A percentile compares a stretch with the other conserved stretches of the same genome.
phyloP scores from a whole-genome alignment of 1,140 invertebrate genomes.

The Dendrolimus punctatus region DNA sequence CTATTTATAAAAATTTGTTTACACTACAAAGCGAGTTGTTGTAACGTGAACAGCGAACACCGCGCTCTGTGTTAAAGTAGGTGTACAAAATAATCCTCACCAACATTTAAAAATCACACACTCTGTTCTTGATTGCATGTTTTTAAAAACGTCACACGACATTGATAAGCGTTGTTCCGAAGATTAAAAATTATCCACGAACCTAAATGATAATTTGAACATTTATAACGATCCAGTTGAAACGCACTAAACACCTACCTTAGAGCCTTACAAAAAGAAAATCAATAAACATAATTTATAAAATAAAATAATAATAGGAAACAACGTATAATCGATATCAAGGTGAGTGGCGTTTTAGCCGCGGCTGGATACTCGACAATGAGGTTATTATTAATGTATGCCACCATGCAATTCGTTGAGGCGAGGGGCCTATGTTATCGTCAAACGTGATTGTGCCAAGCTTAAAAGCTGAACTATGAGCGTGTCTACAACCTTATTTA shows the following conservation, averaged over 20 bases:
- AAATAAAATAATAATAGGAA: too few species aligned
- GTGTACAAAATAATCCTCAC: too few species aligned
- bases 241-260: too few species aligned
- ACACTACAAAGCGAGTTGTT: slow-evolving; percentile 11
- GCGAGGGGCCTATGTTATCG: slow-evolving; percentile 17
- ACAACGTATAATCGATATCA: slow-evolving; percentile 29
- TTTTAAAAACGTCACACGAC: too few species aligned
- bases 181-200: too few species aligned
- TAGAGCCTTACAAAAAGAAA: slow-evolving; percentile 11
- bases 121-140: too few species aligned
- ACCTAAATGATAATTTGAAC: too few species aligned
- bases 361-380: slow-evolving; percentile 30
- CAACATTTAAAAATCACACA: slow-evolving; percentile 4
- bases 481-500: slow-evolving; percentile 1
- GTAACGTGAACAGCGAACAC: background rate
- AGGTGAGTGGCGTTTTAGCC: slow-evolving; percentile 38
- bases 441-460: slow-evolving; percentile 11
- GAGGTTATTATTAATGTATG: slow-evolving; percentile 39
- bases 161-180: too few species aligned
- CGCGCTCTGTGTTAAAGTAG: too few species aligned
- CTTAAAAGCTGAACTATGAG: slow-evolving; percentile 7
- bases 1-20: slow-evolving; percentile 24
- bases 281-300: slow-evolving; percentile 20
- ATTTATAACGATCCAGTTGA: too few species aligned
- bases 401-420: slow-evolving; percentile 44